Evolutionary conservation across 2,888 invertebrate genomes (phyloP).

Genomic region (Apoda limacodes): DNA sequence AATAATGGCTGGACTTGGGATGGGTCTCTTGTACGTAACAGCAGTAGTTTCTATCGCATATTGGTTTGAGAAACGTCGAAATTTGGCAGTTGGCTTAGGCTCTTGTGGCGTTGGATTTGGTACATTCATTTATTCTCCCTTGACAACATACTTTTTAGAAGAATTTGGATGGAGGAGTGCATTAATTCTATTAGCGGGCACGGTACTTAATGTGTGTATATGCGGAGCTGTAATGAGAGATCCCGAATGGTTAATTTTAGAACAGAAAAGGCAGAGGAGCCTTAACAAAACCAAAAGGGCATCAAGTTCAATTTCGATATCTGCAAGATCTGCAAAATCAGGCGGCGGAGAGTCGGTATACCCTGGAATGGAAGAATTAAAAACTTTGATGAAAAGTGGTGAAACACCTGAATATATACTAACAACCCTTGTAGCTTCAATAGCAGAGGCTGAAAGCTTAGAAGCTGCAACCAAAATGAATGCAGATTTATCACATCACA

Average conservation of each 20-base stretch:
- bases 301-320: conserved; percentile 66
- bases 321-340: conserved; percentile 42
- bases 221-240: conserved; percentile 91
- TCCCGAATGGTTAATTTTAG: conserved; percentile 82
- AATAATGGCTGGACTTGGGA: conserved; percentile 83
- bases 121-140: conserved; percentile 88
- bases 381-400: conserved; percentile 77
- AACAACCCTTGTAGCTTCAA: conserved; percentile 71
- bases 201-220: conserved; percentile 87
- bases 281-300: conserved; percentile 64
- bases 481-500: conserved; percentile 50
- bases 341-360: conserved; percentile 69
- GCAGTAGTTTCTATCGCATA: conserved; percentile 93
- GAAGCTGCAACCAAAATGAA: conserved; percentile 59
- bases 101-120: conserved; percentile 92
- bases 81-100: conserved; percentile 87
- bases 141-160: conserved; percentile 80
- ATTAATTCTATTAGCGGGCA: conserved; percentile 81
- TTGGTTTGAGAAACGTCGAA: conserved; percentile 91
- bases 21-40: conserved; percentile 88
- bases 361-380: conserved; percentile 75
- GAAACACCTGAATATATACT: conserved; percentile 75
- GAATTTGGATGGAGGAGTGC: conserved; percentile 87
- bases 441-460: conserved; percentile 60
- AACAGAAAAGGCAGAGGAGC: conserved; percentile 71